Base-by-base conservation (phyloP, 2,797 vertebrate genomes). In the Sebastes matsubarae region DNA sequence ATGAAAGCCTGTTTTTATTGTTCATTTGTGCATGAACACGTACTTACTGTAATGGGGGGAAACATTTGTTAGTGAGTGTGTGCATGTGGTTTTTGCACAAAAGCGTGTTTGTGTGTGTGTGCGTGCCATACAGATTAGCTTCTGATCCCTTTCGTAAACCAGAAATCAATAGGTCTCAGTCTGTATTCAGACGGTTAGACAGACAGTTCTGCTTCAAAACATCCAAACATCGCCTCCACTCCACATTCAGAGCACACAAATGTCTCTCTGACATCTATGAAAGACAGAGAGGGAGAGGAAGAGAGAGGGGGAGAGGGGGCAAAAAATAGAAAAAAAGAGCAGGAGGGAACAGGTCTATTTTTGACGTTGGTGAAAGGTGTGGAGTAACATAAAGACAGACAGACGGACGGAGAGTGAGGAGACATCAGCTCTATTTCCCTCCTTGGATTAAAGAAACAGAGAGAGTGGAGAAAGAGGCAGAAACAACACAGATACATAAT, bases 161-260 rank as follows among this genome's bases (percentile, higher is more conserved):
- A 90, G 73, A 88, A 92, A 90, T 92, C 92, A 93, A 92, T 93
- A 89, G 79, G 85, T 87, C 86, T 85, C 73, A 52, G 90, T 85
- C 77, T 81, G 84, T 66, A 82, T 90, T 91, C 86, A 90, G 87
- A 89, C 46, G 25, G 80, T 79, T 84, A 88, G 87, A 87, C 77
- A 87, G 92, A 89, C 89, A 89, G 86, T 85, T 91, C 84, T 88
- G 90, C 80, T 89, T 90, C 84, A 93, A 89, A 92, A 91, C 90
- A 92, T 70, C 84, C 86, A 87, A 92, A 88, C 89, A 89, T 83
- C 73, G 77, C 78, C 78, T 79, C 81, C 36, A 77, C 83, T 92
- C 85, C 73, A 63, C 66, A 93, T 91, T 92, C 92, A 89, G 81
- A 86, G 80, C 92, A 90, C 89, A 91, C 72, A 72, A 42, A 89